Conservation (phyloP, 2,888 invertebrate species). For the Hypena proboscidalis region DNA sequence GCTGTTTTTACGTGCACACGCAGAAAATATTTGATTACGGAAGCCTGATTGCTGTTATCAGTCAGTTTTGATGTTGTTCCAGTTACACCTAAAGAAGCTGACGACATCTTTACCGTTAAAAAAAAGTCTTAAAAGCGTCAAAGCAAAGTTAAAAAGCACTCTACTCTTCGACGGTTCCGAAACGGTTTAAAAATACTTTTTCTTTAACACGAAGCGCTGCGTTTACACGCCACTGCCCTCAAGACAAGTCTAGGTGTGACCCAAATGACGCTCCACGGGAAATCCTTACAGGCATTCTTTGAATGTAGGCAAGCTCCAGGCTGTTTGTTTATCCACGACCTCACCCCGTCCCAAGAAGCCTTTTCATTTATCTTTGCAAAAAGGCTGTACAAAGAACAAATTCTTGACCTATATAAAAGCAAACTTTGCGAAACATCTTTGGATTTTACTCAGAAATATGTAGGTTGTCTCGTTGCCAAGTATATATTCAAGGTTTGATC, state of each 20-base stretch:
- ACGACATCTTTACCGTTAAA: not conserved
- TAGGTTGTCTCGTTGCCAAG: conserved; percentile 9
- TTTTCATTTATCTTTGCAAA: conserved; percentile 30
- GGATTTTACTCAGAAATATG: conserved; percentile 9
- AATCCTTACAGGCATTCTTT: conserved; percentile 58
- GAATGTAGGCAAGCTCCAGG: conserved; percentile 47
- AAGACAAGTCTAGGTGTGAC: conserved; percentile 49
- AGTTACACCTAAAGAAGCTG: too few species aligned
- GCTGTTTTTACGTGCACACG: too few species aligned
- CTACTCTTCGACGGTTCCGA: conserved; percentile 3
- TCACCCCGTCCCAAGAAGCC: conserved; percentile 10
- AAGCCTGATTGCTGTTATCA: too few species aligned
- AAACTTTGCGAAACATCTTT: not conserved
- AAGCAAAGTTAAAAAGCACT: conserved; percentile 24
- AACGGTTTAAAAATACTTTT: conserved; percentile 27
- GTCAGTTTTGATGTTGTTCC: too few species aligned
- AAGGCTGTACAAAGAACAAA: conserved; percentile 25
- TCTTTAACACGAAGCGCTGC: conserved; percentile 17
- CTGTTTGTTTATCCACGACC: conserved; percentile 28
- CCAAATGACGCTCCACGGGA: conserved; percentile 53
- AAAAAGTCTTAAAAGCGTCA: conserved; percentile 9
- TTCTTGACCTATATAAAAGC: conserved; percentile 32
- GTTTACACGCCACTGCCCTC: conserved; percentile 19
- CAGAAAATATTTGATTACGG: too few species aligned
- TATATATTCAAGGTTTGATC: conserved; percentile 24